phyloP scores from a whole-genome alignment of 2,888 invertebrate genomes.

The Drosophila niveifrons region DNA sequence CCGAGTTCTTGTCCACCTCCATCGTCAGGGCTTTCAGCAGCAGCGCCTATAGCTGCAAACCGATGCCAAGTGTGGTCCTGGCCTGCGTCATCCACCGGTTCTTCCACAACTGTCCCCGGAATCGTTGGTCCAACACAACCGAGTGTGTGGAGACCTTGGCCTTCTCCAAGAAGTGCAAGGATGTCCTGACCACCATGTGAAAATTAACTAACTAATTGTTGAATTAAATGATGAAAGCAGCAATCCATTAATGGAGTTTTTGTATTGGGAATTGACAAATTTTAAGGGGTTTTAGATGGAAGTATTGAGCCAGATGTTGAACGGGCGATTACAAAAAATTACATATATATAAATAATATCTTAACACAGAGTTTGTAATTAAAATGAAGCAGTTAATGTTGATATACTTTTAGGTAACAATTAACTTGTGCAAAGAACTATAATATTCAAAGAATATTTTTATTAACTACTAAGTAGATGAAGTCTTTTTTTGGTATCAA shows the following conservation, averaged over 20 bases:
- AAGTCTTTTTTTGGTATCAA: no score
- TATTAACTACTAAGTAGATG: no score
- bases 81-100: conserved; percentile 71
- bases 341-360: no score
- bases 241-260: neutral
- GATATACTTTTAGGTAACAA: no score
- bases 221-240: neutral
- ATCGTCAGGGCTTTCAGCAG: conserved; percentile 50
- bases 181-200: conserved; percentile 73
- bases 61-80: conserved; percentile 69
- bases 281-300: no score
- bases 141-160: conserved; percentile 70
- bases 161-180: conserved; percentile 73
- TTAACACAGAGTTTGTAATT: no score
- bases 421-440: no score
- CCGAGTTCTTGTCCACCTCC: conserved; percentile 46
- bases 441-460: no score
- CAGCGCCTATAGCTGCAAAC: conserved; percentile 49
- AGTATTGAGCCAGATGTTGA: no score
- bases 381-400: no score
- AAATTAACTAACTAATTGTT: neutral
- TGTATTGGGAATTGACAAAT: neutral
- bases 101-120: conserved; percentile 74
- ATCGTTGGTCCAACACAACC: conserved; percentile 68
- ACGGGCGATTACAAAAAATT: no score